These are phyloP conservation scores for Protaetia brevitarsis DNA, from an alignment of 1,140 invertebrate genomes.

Conservation along the genomic window DNA sequence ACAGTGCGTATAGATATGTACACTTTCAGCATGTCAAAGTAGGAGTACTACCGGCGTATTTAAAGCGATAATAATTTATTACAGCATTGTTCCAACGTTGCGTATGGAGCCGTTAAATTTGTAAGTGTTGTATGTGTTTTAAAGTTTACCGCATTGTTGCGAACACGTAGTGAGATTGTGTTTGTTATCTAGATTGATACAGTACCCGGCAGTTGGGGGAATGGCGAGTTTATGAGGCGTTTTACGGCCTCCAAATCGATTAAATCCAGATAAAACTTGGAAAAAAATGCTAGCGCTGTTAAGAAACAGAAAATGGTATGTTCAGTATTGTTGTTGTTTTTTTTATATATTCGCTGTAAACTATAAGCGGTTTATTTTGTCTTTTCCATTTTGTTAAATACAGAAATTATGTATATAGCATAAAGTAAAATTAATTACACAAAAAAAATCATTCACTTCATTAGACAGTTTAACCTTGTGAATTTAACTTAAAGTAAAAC, in stretches of 20 bases:
- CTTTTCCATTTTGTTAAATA: no score
- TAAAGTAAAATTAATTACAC: no score
- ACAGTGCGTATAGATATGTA: background rate
- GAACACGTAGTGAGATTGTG: background rate
- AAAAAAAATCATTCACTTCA: no score
- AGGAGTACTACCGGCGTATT: background rate
- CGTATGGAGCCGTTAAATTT: background rate
- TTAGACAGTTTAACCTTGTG: no score
- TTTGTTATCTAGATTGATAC: background rate
- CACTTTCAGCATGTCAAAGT: background rate
- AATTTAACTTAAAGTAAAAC: no score
- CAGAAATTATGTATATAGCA: no score
- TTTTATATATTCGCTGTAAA: background rate
- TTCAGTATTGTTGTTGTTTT: background rate
- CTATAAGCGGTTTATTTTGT: background rate
- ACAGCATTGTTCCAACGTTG: background rate
- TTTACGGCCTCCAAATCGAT: slow-evolving; percentile 2
- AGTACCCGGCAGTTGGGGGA: background rate
- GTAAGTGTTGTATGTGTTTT: background rate
- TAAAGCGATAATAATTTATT: background rate
- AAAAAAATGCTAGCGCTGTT: background rate
- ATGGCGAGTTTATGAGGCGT: background rate
- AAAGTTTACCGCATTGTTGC: slow-evolving; percentile 2
- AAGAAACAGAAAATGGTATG: slow-evolving; percentile 1
- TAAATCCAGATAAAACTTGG: slow-evolving; percentile 13